Percentiles rank a stretch among this genome's conserved stretches.
These are phyloP conservation scores for Ennomos erosarius DNA, from an alignment of 2,888 invertebrate genomes.

Conservation along the genomic window DNA sequence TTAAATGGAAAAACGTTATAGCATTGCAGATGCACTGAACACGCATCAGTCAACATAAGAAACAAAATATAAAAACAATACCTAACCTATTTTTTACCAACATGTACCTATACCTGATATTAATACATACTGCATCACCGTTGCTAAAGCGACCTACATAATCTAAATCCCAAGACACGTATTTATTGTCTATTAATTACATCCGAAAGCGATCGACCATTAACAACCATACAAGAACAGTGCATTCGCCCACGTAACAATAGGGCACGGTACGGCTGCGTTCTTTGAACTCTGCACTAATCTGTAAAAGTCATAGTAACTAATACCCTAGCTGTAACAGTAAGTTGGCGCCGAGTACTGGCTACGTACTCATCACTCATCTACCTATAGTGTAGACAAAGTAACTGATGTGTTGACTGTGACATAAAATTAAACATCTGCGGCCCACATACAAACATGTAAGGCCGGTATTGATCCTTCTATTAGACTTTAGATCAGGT, in stretches of 20 bases:
- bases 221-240: conserved; percentile 37
- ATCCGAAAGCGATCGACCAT: conserved; percentile 40
- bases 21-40: no score
- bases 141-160: conserved; percentile 27
- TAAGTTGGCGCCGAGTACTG: neutral
- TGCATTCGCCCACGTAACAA: conserved; percentile 42
- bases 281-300: neutral
- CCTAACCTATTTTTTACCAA: no score
- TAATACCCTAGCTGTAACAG: neutral
- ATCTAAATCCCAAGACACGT: conserved; percentile 26
- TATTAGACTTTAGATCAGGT: conserved; percentile 60
- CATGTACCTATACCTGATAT: no score
- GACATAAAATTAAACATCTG: conserved; percentile 57
- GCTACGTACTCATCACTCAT: neutral
- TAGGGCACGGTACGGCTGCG: conserved; percentile 11
- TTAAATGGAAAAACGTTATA: no score
- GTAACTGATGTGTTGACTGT: conserved; percentile 12
- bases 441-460: conserved; percentile 62
- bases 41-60: no score
- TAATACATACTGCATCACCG: conserved; percentile 13
- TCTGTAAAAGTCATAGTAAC: neutral
- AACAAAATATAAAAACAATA: neutral
- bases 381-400: neutral
- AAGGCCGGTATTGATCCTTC: conserved; percentile 67
- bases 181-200: conserved; percentile 37